Conservation (phyloP, 1,140 invertebrate genomes). For the Pantala flavescens region DNA sequence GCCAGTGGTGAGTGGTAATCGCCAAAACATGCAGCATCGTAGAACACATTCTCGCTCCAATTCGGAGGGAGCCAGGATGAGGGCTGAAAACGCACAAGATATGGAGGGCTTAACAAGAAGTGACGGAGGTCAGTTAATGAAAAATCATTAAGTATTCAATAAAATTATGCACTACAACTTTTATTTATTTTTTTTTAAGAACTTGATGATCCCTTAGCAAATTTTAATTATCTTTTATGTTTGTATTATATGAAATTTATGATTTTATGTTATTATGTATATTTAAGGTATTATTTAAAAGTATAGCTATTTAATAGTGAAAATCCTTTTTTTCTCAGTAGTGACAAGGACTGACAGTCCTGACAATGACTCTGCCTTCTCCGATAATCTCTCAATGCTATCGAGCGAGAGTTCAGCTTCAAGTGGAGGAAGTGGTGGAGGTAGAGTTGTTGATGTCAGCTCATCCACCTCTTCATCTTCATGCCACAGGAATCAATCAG, state of each 20-base stretch:
- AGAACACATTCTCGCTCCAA: slow-evolving; percentile 42
- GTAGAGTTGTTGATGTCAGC: slow-evolving; percentile 30
- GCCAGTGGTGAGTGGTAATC: slow-evolving; percentile 28
- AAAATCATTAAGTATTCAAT: background rate
- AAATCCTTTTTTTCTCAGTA: slow-evolving; percentile 23
- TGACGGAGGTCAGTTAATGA: slow-evolving; percentile 24
- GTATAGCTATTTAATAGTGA: slow-evolving; percentile 7
- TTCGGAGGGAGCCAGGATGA: slow-evolving; percentile 35
- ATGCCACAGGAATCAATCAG: background rate
- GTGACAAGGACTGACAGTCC: slow-evolving; percentile 74
- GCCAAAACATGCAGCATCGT: slow-evolving; percentile 25
- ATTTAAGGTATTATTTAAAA: too few relatives aligned
- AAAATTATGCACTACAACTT: too few relatives aligned
- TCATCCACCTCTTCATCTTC: background rate
- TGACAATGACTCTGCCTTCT: slow-evolving; percentile 95
- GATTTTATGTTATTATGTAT: too few relatives aligned
- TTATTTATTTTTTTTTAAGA: too few relatives aligned
- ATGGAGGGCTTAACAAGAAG: slow-evolving; percentile 28
- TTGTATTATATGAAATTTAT: too few relatives aligned
- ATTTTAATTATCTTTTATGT: too few relatives aligned
- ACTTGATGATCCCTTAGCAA: too few relatives aligned
- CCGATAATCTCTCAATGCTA: slow-evolving; percentile 85
- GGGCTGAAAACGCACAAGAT: slow-evolving; percentile 30
- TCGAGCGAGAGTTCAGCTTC: slow-evolving; percentile 84
- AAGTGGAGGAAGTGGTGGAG: slow-evolving; percentile 57